Percentiles rank a stretch among this genome's conserved stretches.
These are phyloP conservation scores for Tachysurus vachellii DNA, from an alignment of 2,113 vertebrate genomes.

Conservation along the genomic window DNA sequence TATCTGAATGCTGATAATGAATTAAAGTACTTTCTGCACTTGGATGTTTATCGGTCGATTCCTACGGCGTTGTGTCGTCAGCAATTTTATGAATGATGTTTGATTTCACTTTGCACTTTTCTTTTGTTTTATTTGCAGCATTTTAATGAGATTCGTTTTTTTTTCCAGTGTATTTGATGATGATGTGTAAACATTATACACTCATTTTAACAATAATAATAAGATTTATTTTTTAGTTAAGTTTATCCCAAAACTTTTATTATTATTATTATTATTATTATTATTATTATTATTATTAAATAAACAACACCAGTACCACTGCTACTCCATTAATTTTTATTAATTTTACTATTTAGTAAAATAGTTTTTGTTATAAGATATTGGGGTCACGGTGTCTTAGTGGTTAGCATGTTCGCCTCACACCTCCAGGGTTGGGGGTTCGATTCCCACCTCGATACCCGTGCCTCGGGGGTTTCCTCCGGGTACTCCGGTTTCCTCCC, in stretches of 20 bases:
- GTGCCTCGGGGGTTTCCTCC: no score
- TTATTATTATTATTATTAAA: not conserved
- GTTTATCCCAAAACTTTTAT: not conserved
- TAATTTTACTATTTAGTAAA: not conserved
- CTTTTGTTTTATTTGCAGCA: not conserved
- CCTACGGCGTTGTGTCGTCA: not conserved
- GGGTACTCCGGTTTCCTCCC: no score
- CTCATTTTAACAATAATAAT: not conserved
- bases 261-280: not conserved
- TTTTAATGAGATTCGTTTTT: not conserved
- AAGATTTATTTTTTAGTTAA: not conserved
- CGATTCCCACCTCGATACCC: no score
- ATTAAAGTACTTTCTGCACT: slow-evolving; percentile 55
- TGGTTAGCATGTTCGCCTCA: no score
- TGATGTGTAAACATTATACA: not conserved
- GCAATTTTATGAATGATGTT: not conserved
- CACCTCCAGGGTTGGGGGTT: no score
- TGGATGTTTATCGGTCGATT: slow-evolving; percentile 17
- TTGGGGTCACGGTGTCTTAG: no score
- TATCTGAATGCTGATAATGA: slow-evolving; percentile 47
- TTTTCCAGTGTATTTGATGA: not conserved
- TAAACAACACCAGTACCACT: not conserved
- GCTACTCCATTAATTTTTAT: not conserved
- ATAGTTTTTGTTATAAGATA: not conserved
- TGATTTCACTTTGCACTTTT: not conserved